Evolutionary conservation across 2,888 invertebrate species (phyloP).

Genomic region (Pyrochroa serraticornis): DNA sequence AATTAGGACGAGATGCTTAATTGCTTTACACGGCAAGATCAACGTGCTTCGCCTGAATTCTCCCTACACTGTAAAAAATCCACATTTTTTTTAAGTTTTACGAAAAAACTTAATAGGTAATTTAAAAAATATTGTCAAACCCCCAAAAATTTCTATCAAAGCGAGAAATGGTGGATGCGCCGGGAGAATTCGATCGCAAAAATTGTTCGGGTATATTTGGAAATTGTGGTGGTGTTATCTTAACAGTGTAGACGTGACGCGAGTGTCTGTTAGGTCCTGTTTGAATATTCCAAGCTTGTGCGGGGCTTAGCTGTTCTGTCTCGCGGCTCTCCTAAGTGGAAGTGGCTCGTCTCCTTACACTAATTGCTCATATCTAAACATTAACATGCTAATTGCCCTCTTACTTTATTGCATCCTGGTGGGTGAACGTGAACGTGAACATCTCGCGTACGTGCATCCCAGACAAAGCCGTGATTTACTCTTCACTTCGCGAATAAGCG

Average conservation of each 20-base stretch:
- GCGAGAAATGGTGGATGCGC: conserved; percentile 11
- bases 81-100: background rate
- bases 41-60: conserved; percentile 35
- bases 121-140: background rate
- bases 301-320: conserved; percentile 46
- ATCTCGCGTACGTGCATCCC: conserved; percentile 39
- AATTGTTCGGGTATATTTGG: conserved; percentile 8
- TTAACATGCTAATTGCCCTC: conserved; percentile 57
- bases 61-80: conserved; percentile 23
- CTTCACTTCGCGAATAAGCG: background rate
- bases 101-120: conserved; percentile 4
- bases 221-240: conserved; percentile 44
- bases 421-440: conserved; percentile 46
- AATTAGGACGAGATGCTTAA: conserved; percentile 56
- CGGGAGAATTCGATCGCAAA: background rate
- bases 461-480: conserved; percentile 21
- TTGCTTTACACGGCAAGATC: conserved; percentile 44
- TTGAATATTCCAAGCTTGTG: conserved; percentile 61
- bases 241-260: conserved; percentile 58
- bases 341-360: conserved; percentile 53
- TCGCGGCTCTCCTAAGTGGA: conserved; percentile 46
- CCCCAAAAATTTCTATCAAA: background rate
- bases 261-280: conserved; percentile 56
- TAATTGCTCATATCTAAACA: conserved; percentile 58
- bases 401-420: conserved; percentile 50